These are phyloP conservation scores for Tricholauxania praeusta DNA, from an alignment of 2,888 invertebrate genomes.

Conservation along the genomic window DNA sequence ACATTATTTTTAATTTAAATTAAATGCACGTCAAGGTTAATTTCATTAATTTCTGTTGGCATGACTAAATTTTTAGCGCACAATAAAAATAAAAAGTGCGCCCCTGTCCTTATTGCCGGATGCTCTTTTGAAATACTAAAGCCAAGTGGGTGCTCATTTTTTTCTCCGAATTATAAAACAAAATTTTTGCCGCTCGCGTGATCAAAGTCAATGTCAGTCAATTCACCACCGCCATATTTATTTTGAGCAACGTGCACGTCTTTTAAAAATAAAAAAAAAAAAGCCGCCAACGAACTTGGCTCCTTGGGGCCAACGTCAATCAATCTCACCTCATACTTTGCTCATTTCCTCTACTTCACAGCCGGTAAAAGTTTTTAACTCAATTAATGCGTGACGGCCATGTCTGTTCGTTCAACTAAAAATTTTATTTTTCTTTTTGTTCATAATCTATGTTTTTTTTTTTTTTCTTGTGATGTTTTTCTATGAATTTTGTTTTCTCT, in stretches of 20 bases:
- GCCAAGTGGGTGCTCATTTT: no score
- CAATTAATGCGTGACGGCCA: slow-evolving; percentile 21
- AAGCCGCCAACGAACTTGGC: background rate
- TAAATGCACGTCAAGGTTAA: no score
- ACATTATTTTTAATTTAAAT: no score
- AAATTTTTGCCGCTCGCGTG: slow-evolving; percentile 15
- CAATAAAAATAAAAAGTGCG: no score
- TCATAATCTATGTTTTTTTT: background rate
- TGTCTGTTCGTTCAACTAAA: slow-evolving; percentile 28
- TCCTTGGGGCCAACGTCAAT: background rate
- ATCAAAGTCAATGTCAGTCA: slow-evolving; percentile 37
- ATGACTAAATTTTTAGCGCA: no score
- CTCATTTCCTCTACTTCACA: slow-evolving; percentile 1
- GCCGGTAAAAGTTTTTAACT: slow-evolving; percentile 11
- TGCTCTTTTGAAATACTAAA: no score
- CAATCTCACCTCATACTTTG: background rate
- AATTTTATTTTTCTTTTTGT: slow-evolving; percentile 6
- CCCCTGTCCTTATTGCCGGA: no score
- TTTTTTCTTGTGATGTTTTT: background rate
- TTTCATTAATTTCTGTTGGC: no score
- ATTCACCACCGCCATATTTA: background rate
- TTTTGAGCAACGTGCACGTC: background rate
- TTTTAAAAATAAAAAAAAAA: no score
- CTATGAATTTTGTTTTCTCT: background rate
- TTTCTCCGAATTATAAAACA: background rate